Evolutionary conservation across 2,797 vertebrate genomes (phyloP), one percentile per base, ranked within the genome.

Genomic region (Microhierax caerulescens): DNA sequence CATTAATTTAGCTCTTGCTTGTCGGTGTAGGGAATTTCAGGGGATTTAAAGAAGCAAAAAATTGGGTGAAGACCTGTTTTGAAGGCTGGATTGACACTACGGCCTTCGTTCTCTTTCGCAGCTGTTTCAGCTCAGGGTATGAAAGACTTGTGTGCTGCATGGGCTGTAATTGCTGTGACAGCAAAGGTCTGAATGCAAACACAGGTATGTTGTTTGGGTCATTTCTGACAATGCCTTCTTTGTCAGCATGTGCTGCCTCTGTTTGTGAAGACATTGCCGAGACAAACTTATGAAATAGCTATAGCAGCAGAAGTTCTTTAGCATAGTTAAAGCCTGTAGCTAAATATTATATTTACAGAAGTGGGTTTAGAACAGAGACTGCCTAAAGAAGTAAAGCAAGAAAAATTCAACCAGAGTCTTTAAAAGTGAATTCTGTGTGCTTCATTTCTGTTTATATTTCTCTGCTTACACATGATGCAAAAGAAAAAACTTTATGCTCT

Each of bases 121-220:
- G 50, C 54, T 85, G 20, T 64, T 93, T 86, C 54, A 64, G 9
- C 37, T 93, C 22, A 73, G 56, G 14, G 4, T 90, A 18, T 80
- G 64, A 90, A 79, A 83, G 34, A 18, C 48, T 73, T 85, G 13
- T 0, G 6, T 89, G 59, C 63, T 85, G 9, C 64, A 69, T 73
- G 75, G 94, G 27, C 77, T 94, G 56, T 57, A 85, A 53, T 13
- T 93, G 67, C 81, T 85, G 64, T 77, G 32, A 80, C 76, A 95
- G 88, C 91, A 90, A 74, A 91, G 60, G 37, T 90, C 51, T 82
- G 51, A 74, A 30, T 74, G 27, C 64, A 80, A 92, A 47, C 60
- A 80, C 34, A 93, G 92, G 83, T 95, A 78, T 43, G 37, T 88
- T 90, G 41, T 86, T 96, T 64, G 41, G 13, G n/a, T 90, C 86